Evolutionary conservation across 1,140 invertebrate species (phyloP).

Genomic region (Zaprionus taronus): DNA sequence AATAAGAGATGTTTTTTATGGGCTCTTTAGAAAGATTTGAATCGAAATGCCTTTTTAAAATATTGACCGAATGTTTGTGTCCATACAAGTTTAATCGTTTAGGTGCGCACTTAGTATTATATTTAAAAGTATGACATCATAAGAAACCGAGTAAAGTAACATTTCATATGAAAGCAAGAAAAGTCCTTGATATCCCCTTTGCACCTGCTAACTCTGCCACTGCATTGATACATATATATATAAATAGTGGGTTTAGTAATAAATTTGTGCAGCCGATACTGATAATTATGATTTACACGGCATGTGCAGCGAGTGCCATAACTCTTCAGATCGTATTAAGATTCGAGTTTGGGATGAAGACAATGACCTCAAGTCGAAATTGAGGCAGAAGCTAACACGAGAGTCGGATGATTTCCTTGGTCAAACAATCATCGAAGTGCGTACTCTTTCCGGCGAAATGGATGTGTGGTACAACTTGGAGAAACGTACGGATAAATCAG

Average conservation of each 20-base stretch:
- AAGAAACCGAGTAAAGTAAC: too few relatives aligned
- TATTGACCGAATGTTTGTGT: too few relatives aligned
- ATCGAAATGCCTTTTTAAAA: too few relatives aligned
- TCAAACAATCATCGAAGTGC: constrained; percentile 99
- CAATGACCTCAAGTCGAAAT: constrained; percentile 99
- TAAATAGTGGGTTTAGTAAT: neutral
- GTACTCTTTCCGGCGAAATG: constrained; percentile 99
- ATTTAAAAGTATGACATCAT: too few relatives aligned
- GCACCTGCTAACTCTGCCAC: neutral
- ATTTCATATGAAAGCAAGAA: too few relatives aligned
- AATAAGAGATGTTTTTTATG: too few relatives aligned
- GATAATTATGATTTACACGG: constrained; percentile 23
- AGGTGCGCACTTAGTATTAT: too few relatives aligned
- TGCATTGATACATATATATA: neutral
- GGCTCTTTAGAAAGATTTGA: too few relatives aligned
- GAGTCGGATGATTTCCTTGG: constrained; percentile 99
- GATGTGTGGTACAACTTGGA: constrained; percentile 99
- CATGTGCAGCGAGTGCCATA: constrained; percentile 96
- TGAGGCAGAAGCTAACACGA: constrained; percentile 97
- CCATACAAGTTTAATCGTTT: too few relatives aligned
- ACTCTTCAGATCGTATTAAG: constrained; percentile 99
- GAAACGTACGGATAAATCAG: constrained; percentile 99
- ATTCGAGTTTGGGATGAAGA: constrained; percentile 99
- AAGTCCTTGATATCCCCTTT: neutral
- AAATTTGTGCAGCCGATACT: neutral